A percentile compares a stretch with the other conserved stretches of the same genome.
Conservation (phyloP, 2,113 vertebrate species). For the Tachycineta bicolor region DNA sequence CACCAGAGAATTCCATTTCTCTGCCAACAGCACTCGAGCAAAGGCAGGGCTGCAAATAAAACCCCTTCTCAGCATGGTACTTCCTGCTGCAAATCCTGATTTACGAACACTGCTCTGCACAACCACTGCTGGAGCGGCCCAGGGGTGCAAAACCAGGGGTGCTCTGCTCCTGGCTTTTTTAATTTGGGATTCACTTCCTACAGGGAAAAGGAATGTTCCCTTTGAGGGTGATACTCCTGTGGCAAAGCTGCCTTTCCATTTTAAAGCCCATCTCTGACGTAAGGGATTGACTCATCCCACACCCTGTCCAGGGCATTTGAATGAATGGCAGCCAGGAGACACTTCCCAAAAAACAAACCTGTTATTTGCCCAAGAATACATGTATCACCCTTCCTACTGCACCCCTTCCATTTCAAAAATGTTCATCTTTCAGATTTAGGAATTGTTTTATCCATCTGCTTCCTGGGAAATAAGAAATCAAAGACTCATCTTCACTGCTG, state of each 20-base stretch:
- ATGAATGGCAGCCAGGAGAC: neutral
- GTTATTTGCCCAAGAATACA: neutral
- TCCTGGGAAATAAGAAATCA: neutral
- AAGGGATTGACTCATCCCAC: neutral
- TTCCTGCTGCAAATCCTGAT: neutral
- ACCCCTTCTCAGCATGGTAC: neutral
- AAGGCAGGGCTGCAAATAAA: neutral
- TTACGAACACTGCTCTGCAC: neutral
- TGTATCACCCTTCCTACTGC: fast-evolving
- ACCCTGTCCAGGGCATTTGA: neutral
- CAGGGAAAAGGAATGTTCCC: neutral
- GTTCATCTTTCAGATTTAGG: fast-evolving
- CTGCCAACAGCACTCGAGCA: neutral
- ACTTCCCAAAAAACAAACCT: fast-evolving
- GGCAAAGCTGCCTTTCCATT: neutral
- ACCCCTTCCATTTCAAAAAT: neutral
- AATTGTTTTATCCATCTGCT: neutral
- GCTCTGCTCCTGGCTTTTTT: neutral
- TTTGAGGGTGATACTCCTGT: neutral
- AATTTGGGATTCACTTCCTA: neutral
- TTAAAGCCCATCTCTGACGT: neutral
- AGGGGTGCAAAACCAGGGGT: neutral
- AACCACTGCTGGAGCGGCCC: neutral
- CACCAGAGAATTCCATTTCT: neutral
- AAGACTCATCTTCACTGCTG: neutral